Evolutionary conservation across 2,888 invertebrate species (phyloP), one percentile per base, ranked within the genome.

Genomic region (Ditula angustiorana): DNA sequence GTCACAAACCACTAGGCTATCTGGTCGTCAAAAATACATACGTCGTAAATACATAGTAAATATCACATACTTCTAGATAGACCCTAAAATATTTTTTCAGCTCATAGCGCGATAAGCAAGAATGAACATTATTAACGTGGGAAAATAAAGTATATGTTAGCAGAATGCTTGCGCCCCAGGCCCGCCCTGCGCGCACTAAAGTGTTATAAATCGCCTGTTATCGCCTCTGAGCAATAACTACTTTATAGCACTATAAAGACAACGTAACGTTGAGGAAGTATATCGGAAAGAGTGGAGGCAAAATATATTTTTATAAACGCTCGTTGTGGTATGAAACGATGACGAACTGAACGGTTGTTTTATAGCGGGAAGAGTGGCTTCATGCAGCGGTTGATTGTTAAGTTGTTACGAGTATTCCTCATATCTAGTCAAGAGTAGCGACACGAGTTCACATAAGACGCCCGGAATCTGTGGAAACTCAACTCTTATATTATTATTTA

Each of bases 181-280:
- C 73, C 59, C 72, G 67, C 78, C 75, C 72, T 70, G 74, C 65
- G 75, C 65, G 76, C 75, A 74, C 79, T 77, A 79, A 82, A 87
- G 85, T 83, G 86, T 87, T 88, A 86, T 87, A 88, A 87, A 88
- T 87, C 83, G 84, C 73, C 71, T 74, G 84, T 85, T 87, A 89
- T 87, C 87, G 84, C 78, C 74, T 75, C 74, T 67, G 68, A 77
- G 83, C 86, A 83, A 86, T 88, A 88, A 87, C 86, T 84, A 80
- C 80, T 88, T 88, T 87, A 89, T 85, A 77, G 76, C 74, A 77
- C 84, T 78, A 87, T 87, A 87, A 87, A 87, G 80, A 83, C 79
- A 81, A 80, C 79, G 78, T 78, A 71, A 71, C 74, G 74, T 77
- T 81, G 23, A 84, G 52, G 35, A 53, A 53, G 50, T 85, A 81